Evolutionary conservation across 2,888 invertebrate species (phyloP).

Genomic region (Hypomecis punctinalis): DNA sequence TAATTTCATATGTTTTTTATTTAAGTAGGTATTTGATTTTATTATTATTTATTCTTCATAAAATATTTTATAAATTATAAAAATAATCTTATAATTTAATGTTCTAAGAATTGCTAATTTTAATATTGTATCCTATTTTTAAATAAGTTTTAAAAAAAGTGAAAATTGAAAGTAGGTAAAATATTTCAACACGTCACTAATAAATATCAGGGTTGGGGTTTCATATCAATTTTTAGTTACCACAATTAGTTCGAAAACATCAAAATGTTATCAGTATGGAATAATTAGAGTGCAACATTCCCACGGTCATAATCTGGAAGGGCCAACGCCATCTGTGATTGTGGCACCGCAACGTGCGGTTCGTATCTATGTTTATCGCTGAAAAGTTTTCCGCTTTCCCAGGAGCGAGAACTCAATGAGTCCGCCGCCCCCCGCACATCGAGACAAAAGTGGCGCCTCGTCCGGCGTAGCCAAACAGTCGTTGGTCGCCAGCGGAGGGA

Average conservation of each 20-base stretch:
- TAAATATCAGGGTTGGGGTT: too few species aligned
- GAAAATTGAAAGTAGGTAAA: too few species aligned
- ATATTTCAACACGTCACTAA: too few species aligned
- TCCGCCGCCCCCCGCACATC: slow-evolving; percentile 74
- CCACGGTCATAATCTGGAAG: slow-evolving; percentile 47
- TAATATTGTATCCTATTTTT: too few species aligned
- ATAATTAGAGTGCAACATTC: slow-evolving; percentile 33
- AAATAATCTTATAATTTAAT: too few species aligned
- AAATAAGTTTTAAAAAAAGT: too few species aligned
- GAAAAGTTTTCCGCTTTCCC: slow-evolving; percentile 80
- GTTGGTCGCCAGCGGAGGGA: slow-evolving; percentile 56
- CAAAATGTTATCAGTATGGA: slow-evolving; percentile 11
- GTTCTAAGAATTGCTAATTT: too few species aligned
- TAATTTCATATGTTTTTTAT: too few species aligned
- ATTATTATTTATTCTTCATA: too few species aligned
- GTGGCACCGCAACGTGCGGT: slow-evolving; percentile 63
- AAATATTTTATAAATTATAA: too few species aligned
- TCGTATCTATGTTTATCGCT: slow-evolving; percentile 65
- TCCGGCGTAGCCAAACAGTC: slow-evolving; percentile 68
- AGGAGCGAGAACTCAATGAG: slow-evolving; percentile 80
- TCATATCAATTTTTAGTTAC: background rate
- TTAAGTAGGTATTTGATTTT: too few species aligned
- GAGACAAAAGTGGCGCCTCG: slow-evolving; percentile 70
- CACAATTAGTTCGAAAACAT: background rate
- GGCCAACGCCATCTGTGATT: slow-evolving; percentile 77